Base-by-base conservation (phyloP, 2,888 invertebrate species). In the Thymelicus acteon region DNA sequence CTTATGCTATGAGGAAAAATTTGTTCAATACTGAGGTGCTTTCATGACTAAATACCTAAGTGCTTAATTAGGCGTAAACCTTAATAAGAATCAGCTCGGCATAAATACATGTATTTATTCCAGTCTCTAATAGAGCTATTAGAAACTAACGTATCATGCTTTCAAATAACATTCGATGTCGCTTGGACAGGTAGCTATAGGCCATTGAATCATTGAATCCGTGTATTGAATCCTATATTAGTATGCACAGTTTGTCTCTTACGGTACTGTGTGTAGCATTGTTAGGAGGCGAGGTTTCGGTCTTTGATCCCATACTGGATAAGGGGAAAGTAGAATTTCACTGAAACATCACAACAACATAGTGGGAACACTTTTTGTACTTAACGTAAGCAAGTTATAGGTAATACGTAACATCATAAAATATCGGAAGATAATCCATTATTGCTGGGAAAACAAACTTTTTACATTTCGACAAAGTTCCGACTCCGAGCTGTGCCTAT, bases 261-360 rank as follows among this genome's bases (percentile, higher is more conserved):
- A 82, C 84, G 81, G 85, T 77, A 85, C 79, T 80, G 82, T 84
- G 87, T 80, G 84, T 85, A 77, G 86, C 84, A 88, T 89, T 81
- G 80, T 82, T 79, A 76, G 52, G 74, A 67, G 75, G 77, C 73
- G 78, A 79, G 79, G 77, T 79, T 78, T 80, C 78, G 82, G 80
- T 83, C 82, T 84, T 82, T 85, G 88, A 88, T 88, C 85, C 84
- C 80, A 75, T 83, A 84, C 75, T 76, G 77, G 84, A 85, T 83
- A 83, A 77, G 81, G 88, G 82, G 92, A 92, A 92, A 92, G 91
- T 91, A 76, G 73, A 83, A 84, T 86, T 89, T 89, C 86, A 86
- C 86, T 80, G 71, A 84, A 85, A 82, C 79, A 75, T 13, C 40
- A 39, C 48, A 63, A 64, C 64, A 70, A 70, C 40, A 64, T 39